phyloP scores from a whole-genome alignment of 2,113 vertebrate species.

The Eudyptes chrysolophus region DNA sequence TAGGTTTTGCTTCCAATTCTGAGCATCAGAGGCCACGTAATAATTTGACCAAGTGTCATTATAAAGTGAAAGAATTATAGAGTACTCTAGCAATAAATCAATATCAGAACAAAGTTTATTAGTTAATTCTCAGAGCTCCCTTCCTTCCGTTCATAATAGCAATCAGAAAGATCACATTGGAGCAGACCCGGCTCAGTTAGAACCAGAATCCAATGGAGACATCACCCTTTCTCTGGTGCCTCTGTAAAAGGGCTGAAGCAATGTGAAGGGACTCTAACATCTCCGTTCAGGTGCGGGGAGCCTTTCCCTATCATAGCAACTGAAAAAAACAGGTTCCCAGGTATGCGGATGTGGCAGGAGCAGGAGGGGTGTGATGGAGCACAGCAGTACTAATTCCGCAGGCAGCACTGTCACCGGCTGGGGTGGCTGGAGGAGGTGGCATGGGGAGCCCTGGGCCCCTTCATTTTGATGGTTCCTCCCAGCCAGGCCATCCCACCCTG shows the following conservation, averaged over 20 bases:
- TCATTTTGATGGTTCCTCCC: neutral
- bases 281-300: neutral
- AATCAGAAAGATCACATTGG: neutral
- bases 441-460: neutral
- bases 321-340: neutral
- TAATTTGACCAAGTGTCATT: neutral
- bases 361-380: neutral
- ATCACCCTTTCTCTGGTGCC: neutral
- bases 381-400: neutral
- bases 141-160: neutral
- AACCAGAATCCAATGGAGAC: neutral
- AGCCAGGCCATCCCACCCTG: neutral
- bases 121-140: neutral
- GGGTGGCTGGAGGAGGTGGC: neutral
- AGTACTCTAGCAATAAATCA: neutral
- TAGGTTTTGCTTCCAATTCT: neutral
- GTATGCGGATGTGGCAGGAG: neutral
- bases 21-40: neutral
- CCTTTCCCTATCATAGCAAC: neutral
- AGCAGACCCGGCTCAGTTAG: neutral
- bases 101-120: neutral
- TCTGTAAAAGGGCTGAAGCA: neutral
- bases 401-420: neutral
- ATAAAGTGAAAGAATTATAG: neutral
- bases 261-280: neutral